Evolutionary conservation across 2,888 invertebrate genomes (phyloP), one percentile per base, ranked within the genome.

Genomic region (Myopa tessellatipennis): DNA sequence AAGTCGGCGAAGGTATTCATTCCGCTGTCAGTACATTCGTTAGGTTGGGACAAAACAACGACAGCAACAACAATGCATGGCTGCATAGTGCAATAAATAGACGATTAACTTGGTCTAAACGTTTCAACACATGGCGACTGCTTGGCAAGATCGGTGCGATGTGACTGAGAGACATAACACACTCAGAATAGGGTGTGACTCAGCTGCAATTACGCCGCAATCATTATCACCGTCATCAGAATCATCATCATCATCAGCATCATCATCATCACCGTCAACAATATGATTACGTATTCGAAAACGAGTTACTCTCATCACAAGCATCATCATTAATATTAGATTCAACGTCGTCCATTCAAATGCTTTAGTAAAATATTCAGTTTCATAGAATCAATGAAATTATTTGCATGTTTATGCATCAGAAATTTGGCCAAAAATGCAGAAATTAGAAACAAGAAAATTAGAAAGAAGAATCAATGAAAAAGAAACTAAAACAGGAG

Each of bases 41-140:
- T 63, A 34, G 12, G 10, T 10, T 26, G 52, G 14, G 4, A 50
- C 70, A 55, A 52, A 70, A 70, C 18, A 50, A 4, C 61, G n/a
- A n/a, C 16, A 71, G 12, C 60, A 65, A 74, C 34, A 74, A n/a
- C 45, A 18, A 74, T 73, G 61, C 63, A 65, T 74, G 55, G 52
- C 52, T 58, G 52, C 52, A 71, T 71, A 38, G 71, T 71, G 71
- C 36, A 74, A 74, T 65, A 65, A 40, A 16, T 65, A 65, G 63
- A 16, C 74, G 63, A 36, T 74, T 74, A 74, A 50, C 45, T 63
- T 65, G 63, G 63, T 50, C 73, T 74, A 63, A 74, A 74, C 61
- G 50, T 63, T 74, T 63, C 73, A 63, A 45, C 73, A 50, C 71
- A 12, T 6, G 7, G 34, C 38, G 63, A n/a, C 40, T 45, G 16